phyloP scores from a whole-genome alignment of 2,113 vertebrate genomes.

The Cyanocitta stelleri region DNA sequence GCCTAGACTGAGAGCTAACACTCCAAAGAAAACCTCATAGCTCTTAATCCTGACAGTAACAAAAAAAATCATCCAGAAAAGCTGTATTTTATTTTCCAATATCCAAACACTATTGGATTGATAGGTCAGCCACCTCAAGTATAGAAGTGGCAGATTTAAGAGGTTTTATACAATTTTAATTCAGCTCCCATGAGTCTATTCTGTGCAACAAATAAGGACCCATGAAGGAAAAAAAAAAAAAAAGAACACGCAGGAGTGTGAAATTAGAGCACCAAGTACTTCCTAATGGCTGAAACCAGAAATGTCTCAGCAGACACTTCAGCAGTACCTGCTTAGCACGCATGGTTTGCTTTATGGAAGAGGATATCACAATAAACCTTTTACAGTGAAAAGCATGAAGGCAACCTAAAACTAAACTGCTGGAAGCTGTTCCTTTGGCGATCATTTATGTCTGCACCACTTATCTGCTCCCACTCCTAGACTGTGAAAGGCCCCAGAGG shows the following conservation, averaged over 20 bases:
- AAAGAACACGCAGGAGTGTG: accelerated
- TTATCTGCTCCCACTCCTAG: neutral
- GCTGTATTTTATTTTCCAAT: neutral
- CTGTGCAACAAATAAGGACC: neutral
- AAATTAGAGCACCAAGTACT: neutral
- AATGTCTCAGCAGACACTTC: neutral
- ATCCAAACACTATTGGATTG: neutral
- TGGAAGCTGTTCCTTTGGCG: neutral
- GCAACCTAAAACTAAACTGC: neutral
- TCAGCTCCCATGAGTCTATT: neutral
- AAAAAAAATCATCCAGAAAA: neutral
- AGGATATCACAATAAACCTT: neutral
- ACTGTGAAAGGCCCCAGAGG: neutral
- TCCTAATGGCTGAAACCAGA: neutral
- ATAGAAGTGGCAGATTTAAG: neutral
- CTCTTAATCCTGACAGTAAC: neutral
- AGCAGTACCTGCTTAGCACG: neutral
- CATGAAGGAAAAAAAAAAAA: neutral
- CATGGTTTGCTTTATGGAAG: neutral
- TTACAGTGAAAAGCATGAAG: neutral
- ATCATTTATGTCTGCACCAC: neutral
- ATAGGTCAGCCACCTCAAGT: neutral
- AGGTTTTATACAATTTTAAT: neutral
- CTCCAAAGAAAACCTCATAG: neutral
- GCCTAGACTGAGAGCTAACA: neutral